A percentile compares a stretch with the other conserved stretches of the same genome.
phyloP scores from a whole-genome alignment of 2,888 invertebrate species.

The Rotaria sp. region DNA sequence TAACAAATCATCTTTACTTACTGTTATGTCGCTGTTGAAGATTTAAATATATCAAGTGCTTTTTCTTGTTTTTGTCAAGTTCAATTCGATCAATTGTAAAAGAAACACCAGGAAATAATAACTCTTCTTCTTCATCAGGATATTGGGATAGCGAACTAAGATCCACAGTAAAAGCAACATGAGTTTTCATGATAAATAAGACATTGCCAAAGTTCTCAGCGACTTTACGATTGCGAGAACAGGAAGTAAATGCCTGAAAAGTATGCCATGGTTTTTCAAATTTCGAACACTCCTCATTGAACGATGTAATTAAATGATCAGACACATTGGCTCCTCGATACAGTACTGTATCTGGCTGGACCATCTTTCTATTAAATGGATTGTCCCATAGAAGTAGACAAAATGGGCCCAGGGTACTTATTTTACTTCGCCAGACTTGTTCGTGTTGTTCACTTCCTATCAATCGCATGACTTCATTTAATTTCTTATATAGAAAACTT shows the following conservation, averaged over 20 bases:
- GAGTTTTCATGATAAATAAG: not conserved
- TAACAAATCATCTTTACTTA: not conserved
- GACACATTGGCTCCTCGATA: not conserved
- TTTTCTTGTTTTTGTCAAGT: not conserved
- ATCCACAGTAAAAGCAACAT: not conserved
- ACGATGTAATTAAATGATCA: not conserved
- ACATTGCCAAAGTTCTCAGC: not conserved
- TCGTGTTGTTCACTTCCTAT: constrained; percentile 7
- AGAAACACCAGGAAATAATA: constrained; percentile 21
- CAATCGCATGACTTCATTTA: not conserved
- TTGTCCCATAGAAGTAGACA: constrained; percentile 9
- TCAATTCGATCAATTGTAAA: not conserved
- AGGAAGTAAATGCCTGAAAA: not conserved
- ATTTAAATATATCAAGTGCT: not conserved
- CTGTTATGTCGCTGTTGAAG: not conserved
- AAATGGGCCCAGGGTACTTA: not conserved
- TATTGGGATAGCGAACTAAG: not conserved
- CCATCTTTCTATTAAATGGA: not conserved
- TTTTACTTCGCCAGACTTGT: not conserved
- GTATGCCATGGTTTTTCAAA: not conserved
- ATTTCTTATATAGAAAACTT: not conserved
- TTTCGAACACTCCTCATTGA: not conserved
- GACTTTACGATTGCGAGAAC: not conserved
- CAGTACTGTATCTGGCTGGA: not conserved
- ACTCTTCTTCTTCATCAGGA: constrained; percentile 9